These are phyloP conservation scores for Chaetodon trifasciatus DNA, from an alignment of 2,797 vertebrate species.

Conservation along the genomic window DNA sequence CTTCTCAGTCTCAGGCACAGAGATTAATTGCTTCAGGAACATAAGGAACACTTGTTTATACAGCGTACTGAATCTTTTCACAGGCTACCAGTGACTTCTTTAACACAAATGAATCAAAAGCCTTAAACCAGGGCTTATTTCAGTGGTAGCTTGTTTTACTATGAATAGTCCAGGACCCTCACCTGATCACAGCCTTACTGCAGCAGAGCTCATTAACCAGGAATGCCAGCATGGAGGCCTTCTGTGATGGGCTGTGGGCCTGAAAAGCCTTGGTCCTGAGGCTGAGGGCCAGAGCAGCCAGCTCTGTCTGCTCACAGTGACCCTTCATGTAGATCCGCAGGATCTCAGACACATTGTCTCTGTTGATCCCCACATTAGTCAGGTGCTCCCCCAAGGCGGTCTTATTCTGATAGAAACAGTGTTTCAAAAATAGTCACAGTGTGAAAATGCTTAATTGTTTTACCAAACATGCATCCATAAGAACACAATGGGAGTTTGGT, in stretches of 20 bases:
- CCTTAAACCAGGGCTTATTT: neutral
- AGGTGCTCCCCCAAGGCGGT: slow-evolving; percentile 93
- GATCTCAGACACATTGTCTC: slow-evolving; percentile 95
- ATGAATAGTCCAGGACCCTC: slow-evolving; percentile 49
- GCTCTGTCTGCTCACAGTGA: slow-evolving; percentile 86
- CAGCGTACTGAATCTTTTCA: slow-evolving; percentile 14
- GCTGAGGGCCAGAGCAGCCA: slow-evolving; percentile 89
- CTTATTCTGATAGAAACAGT: slow-evolving; percentile 85
- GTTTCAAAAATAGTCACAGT: neutral
- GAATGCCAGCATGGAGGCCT: slow-evolving; percentile 92
- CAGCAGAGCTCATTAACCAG: slow-evolving; percentile 95
- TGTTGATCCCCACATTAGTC: slow-evolving; percentile 91
- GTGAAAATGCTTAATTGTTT: neutral
- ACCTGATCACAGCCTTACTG: slow-evolving; percentile 96
- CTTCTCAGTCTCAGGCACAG: slow-evolving; percentile 17
- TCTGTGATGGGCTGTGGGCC: slow-evolving; percentile 93
- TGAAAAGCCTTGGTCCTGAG: slow-evolving; percentile 96
- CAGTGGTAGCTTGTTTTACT: neutral
- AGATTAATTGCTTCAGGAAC: slow-evolving; percentile 4
- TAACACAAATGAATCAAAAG: slow-evolving; percentile 3
- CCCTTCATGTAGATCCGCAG: slow-evolving; percentile 96
- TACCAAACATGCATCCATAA: neutral
- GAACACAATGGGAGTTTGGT: neutral
- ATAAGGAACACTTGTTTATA: slow-evolving; percentile 12
- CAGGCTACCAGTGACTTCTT: neutral